Conservation (phyloP, 2,888 invertebrate genomes). For the Nomada hirtipes region DNA sequence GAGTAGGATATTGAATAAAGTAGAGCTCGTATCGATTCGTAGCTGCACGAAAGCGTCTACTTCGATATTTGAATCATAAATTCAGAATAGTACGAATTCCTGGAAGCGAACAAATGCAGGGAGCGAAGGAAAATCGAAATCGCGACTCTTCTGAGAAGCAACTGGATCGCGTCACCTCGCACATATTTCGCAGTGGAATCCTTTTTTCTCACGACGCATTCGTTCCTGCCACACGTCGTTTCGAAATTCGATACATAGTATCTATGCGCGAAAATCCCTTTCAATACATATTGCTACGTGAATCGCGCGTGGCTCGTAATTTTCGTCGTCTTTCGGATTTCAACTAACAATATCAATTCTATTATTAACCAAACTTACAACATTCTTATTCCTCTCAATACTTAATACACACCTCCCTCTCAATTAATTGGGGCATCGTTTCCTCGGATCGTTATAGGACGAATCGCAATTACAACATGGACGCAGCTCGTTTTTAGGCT, state of each 20-base stretch:
- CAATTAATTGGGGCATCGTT: not conserved
- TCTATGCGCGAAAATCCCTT: not conserved
- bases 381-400: too few relatives aligned
- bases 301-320: not conserved
- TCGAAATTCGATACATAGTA: conserved; percentile 28
- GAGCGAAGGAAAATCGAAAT: conserved; percentile 38
- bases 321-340: not conserved
- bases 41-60: conserved; percentile 3
- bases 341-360: too few relatives aligned
- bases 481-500: conserved; percentile 14
- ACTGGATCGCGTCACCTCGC: conserved; percentile 31
- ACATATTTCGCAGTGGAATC: conserved; percentile 39
- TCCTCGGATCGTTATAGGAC: not conserved
- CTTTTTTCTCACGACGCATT: conserved; percentile 20
- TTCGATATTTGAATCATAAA: conserved; percentile 31
- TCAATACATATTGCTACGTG: conserved; percentile 25
- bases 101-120: conserved; percentile 25
- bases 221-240: conserved; percentile 19
- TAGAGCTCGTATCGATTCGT: conserved; percentile 1
- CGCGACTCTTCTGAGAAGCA: not conserved
- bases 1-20: conserved; percentile 25
- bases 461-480: not conserved
- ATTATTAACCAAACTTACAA: too few relatives aligned
- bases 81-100: conserved; percentile 37
- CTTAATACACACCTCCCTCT: too few relatives aligned